A percentile compares a stretch with the other conserved stretches of the same genome.
These are phyloP conservation scores for Bombus terrestris DNA, from an alignment of 1,140 invertebrate species.

Conservation along the genomic window DNA sequence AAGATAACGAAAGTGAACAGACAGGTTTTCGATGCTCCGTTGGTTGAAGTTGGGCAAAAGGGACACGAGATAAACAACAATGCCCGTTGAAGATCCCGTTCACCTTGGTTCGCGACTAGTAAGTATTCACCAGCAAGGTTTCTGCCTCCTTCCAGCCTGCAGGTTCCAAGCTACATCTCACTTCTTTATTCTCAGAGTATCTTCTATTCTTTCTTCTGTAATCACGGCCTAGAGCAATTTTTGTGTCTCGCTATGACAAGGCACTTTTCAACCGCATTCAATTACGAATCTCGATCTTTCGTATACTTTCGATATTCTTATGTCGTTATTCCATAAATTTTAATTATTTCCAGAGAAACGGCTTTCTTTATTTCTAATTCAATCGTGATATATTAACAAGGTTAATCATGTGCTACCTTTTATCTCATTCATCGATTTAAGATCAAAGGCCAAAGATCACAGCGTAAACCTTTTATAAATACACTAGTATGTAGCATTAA, in stretches of 20 bases:
- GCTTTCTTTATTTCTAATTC: too few relatives aligned
- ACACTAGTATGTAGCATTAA: too few relatives aligned
- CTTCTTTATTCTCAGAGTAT: neutral
- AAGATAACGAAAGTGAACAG: neutral
- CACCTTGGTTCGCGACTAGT: slow-evolving; percentile 16
- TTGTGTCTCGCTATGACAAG: neutral
- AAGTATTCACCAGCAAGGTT: neutral
- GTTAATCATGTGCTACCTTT: too few relatives aligned
- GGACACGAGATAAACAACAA: neutral
- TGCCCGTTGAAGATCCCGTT: slow-evolving; percentile 24
- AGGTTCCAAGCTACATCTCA: neutral
- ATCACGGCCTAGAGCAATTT: neutral
- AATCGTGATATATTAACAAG: too few relatives aligned
- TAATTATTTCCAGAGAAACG: too few relatives aligned
- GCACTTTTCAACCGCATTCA: neutral
- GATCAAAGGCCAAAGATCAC: neutral
- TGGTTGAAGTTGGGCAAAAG: neutral
- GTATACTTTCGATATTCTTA: neutral
- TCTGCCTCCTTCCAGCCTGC: neutral
- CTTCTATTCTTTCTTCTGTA: neutral
- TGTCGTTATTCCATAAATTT: neutral
- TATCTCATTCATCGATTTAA: neutral
- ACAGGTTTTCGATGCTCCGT: neutral
- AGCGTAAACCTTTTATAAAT: too few relatives aligned
- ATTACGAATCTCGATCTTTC: too few relatives aligned